These are phyloP conservation scores for Scolanthus callimorphus DNA, from an alignment of 92 coral and sea anemone genomes.

Conservation along the genomic window DNA sequence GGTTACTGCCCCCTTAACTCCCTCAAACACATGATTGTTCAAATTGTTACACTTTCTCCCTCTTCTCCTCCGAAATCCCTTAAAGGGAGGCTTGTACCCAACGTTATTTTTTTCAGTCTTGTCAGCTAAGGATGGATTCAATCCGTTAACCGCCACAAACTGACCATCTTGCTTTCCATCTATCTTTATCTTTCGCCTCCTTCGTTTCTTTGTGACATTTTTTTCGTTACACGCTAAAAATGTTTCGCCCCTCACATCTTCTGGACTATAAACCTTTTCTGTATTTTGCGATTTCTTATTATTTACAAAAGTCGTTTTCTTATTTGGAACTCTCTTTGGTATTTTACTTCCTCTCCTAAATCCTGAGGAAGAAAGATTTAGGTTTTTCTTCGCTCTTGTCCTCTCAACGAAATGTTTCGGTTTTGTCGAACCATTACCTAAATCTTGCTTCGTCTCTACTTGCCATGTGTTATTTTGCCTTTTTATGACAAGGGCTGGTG, in stretches of 20 bases:
- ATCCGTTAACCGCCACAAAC: background rate
- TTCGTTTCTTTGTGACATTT: background rate
- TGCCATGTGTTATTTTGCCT: constrained; percentile 82
- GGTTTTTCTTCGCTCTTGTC: no score
- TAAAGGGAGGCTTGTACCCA: no score
- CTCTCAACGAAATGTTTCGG: background rate
- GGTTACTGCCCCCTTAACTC: constrained; percentile 11
- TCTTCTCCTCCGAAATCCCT: background rate
- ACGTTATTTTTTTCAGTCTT: background rate
- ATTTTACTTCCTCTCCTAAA: no score
- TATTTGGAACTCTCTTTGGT: no score
- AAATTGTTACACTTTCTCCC: constrained; percentile 1
- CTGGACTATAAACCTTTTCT: no score
- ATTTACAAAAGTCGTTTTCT: no score
- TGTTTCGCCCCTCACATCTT: background rate
- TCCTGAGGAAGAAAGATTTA: no score
- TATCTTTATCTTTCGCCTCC: background rate
- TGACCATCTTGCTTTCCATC: background rate
- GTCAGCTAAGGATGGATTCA: background rate
- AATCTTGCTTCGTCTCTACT: constrained; percentile 24
- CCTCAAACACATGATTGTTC: background rate
- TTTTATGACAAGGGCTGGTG: constrained; percentile 74
- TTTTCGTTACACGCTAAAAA: background rate
- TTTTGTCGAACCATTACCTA: no score
- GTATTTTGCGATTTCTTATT: no score